Base-by-base conservation (phyloP, 2,888 invertebrate species). In the Sminthurides aquaticus region DNA sequence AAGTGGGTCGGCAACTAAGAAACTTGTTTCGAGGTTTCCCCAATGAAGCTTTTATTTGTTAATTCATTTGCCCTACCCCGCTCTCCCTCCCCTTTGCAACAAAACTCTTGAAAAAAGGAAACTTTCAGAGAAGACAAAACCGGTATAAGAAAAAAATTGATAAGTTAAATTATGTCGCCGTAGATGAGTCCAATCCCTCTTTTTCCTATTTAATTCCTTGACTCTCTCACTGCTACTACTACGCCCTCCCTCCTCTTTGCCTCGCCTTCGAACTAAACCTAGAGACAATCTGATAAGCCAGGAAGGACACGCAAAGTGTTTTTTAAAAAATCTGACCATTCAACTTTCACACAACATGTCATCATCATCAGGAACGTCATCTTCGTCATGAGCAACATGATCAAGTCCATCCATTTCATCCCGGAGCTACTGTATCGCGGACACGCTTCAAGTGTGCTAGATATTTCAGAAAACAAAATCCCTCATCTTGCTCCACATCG, bases 1-100 rank as follows among this genome's bases (percentile, higher is more conserved):
- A 75, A 75, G 66, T 74, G 74, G 74, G 71, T 73, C 64, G 73
- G 72, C 64, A 75, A 73, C 66, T 67, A 69, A 68, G 34, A 43
- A 34, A 25, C 25, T 18, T 15, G 20, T n/a, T 60, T 62, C 57
- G 18, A 22, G 52, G 25, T 43, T 8, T 18, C 43, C 43, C 52
- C 52, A 5, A 15, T 15, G 5, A 15, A 11, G 11, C 43, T 43
- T 18, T 18, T 43, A 43, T 43, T 43, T 43, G 18, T 11, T 52
- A 20, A 22, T 52, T 52, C 20, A 15, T 52, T 22, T 20, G 22
- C 8, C 22, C 22, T 15, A 20, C 22, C 22, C 52, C 20, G 52
- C 22, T 8, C 22, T n/a, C n/a, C 5, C 22, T 20, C 22, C 5
- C 22, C 22, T 22, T 18, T 20, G 11, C 22, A 22, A 20, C 52